Percentiles rank a stretch among this genome's conserved stretches.
Evolutionary conservation across 2,888 invertebrate genomes (phyloP).

Genomic region (Adineta ricciae): DNA sequence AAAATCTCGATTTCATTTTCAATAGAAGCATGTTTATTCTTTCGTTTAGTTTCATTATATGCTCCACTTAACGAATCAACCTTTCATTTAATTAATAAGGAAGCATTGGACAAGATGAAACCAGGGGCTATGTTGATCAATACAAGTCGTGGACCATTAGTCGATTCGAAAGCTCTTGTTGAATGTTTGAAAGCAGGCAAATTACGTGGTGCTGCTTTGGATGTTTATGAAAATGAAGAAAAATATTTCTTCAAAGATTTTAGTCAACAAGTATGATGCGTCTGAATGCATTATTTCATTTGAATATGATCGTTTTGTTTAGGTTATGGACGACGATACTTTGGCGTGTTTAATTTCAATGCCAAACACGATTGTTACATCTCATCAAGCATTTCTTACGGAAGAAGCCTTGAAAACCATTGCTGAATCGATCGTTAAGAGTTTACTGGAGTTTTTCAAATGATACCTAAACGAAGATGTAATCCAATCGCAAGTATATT

Average conservation of each 20-base stretch:
- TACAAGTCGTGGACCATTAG: constrained; percentile 16
- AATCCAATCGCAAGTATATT: too few species aligned
- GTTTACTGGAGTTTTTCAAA: not conserved
- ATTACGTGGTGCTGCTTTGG: not conserved
- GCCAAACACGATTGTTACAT: constrained; percentile 5
- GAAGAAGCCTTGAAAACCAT: constrained; percentile 18
- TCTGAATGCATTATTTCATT: too few species aligned
- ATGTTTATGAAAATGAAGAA: constrained; percentile 25
- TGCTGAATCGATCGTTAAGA: not conserved
- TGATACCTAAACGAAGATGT: not conserved
- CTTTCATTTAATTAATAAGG: constrained; percentile 19
- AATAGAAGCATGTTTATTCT: not conserved
- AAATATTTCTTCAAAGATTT: not conserved
- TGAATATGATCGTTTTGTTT: too few species aligned
- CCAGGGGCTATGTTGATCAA: not conserved
- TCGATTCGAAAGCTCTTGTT: not conserved
- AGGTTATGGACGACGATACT: constrained; percentile 21
- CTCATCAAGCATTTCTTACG: constrained; percentile 27
- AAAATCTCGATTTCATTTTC: not conserved
- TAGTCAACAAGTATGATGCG: not conserved
- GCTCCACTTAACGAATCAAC: not conserved
- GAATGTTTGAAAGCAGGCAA: constrained; percentile 9
- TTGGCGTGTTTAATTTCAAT: not conserved
- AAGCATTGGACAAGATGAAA: constrained; percentile 23
- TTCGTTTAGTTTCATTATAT: not conserved